phyloP scores from a whole-genome alignment of 2,113 vertebrate genomes.

The Tragulus kanchil region DNA sequence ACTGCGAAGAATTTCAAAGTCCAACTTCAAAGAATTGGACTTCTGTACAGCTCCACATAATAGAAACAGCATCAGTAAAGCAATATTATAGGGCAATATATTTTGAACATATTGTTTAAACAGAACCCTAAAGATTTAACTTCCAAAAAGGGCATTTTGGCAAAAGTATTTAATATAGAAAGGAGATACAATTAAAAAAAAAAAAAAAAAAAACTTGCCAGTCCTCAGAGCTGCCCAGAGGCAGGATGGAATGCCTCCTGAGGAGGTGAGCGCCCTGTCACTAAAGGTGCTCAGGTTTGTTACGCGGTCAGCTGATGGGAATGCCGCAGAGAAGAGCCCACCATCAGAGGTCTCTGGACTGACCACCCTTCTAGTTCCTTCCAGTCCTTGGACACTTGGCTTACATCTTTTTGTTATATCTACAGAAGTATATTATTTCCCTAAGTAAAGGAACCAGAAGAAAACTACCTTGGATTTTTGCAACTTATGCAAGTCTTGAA shows the following conservation, averaged over 20 bases:
- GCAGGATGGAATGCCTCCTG: background rate
- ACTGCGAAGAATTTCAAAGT: slow-evolving; percentile 15
- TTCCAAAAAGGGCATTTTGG: slow-evolving; percentile 9
- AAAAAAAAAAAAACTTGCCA: background rate
- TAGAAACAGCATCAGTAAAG: background rate
- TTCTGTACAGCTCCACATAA: background rate
- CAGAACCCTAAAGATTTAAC: slow-evolving; percentile 27
- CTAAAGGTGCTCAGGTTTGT: background rate
- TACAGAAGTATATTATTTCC: slow-evolving; percentile 19
- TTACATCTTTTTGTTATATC: background rate
- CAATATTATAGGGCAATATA: background rate
- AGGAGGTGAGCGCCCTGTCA: background rate
- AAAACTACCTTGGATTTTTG: slow-evolving; percentile 10
- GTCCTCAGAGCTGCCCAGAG: background rate
- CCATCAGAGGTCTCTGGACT: background rate
- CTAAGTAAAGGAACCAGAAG: slow-evolving; percentile 26
- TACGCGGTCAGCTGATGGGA: background rate
- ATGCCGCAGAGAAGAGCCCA: background rate
- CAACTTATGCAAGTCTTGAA: background rate
- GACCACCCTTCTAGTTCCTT: background rate
- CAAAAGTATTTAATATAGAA: background rate
- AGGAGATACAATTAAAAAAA: background rate
- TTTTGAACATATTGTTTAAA: slow-evolving; percentile 13
- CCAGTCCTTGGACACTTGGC: background rate
- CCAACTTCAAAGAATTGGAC: background rate